phyloP scores from a whole-genome alignment of 1,140 invertebrate genomes.

The Maconellicoccus hirsutus region DNA sequence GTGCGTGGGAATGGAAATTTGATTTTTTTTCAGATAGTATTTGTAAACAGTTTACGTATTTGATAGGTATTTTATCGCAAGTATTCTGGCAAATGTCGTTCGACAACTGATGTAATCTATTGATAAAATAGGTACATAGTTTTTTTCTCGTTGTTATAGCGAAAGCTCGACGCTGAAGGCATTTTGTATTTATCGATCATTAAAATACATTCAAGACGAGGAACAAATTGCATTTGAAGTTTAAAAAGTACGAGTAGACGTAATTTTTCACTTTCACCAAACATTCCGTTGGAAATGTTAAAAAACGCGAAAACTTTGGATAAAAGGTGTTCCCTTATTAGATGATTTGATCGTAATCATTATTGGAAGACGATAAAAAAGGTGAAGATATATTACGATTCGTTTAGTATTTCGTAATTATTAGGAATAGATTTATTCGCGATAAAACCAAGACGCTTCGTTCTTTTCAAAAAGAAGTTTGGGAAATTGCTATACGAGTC shows the following conservation, averaged over 20 bases:
- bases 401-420: background rate
- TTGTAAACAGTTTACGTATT: background rate
- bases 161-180: background rate
- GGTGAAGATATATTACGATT: background rate
- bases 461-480: background rate
- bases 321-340: background rate
- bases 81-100: background rate
- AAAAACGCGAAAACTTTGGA: background rate
- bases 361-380: background rate
- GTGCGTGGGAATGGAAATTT: too few species aligned
- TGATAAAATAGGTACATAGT: background rate
- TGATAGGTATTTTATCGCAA: background rate
- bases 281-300: background rate
- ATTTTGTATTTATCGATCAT: background rate
- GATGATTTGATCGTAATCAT: background rate
- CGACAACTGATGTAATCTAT: background rate
- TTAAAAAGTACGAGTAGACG: background rate
- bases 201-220: background rate
- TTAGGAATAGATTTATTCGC: background rate
- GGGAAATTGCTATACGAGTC: background rate
- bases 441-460: background rate
- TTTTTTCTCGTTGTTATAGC: background rate
- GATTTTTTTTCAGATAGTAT: too few species aligned
- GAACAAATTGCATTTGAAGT: background rate
- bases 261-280: conserved; percentile 2